A percentile compares a stretch with the other conserved stretches of the same genome.
These are phyloP conservation scores for Diplazon laetatorius DNA, from an alignment of 2,888 invertebrate species.

Conservation along the genomic window DNA sequence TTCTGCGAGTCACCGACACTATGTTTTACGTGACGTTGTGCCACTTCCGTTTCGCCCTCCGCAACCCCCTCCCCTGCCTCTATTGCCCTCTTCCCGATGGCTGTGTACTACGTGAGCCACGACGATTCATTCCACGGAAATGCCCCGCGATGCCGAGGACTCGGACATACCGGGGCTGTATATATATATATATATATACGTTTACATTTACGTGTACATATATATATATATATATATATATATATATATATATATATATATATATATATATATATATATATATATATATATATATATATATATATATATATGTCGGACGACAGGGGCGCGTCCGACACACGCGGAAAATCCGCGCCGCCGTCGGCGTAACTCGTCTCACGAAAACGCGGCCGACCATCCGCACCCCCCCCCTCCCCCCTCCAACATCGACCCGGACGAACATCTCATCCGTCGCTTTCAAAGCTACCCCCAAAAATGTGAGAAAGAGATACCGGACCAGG, in stretches of 20 bases:
- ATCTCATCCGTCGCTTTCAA: constrained; percentile 10
- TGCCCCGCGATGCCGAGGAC: background rate
- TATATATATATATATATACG: no score
- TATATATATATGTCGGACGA: constrained; percentile 39
- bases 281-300: no score
- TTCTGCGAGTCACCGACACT: constrained; percentile 34
- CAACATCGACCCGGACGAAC: no score
- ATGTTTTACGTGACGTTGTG: constrained; percentile 30
- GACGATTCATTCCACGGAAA: constrained; percentile 38
- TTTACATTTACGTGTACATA: no score
- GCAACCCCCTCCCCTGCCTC: no score
- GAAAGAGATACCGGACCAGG: background rate
- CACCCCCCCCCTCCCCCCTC: no score
- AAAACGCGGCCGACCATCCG: background rate
- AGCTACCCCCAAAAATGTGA: constrained; percentile 17
- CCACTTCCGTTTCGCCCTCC: constrained; percentile 8
- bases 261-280: no score
- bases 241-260: no score
- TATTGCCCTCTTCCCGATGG: constrained; percentile 10
- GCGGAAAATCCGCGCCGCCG: background rate
- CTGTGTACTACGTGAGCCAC: constrained; percentile 37
- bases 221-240: no score
- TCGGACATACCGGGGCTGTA: no score
- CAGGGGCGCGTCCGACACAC: constrained; percentile 60
- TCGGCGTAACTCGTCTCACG: background rate